Evolutionary conservation across 23 tunicate species (phyloP), one percentile per base, ranked within the genome.

Genomic region (Corella eumyota): DNA sequence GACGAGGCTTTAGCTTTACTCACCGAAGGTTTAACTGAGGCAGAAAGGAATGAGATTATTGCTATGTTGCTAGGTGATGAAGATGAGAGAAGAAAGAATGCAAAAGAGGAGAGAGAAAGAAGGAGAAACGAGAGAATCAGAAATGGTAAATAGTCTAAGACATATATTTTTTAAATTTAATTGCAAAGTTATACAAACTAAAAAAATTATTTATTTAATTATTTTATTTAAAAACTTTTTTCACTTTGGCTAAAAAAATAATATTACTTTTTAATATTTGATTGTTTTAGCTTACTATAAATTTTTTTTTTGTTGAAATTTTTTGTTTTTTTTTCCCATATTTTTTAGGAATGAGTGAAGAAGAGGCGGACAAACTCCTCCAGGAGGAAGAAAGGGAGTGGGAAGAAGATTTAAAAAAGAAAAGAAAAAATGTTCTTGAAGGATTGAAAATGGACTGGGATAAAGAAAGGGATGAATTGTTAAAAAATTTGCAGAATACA

Each of bases 1-100:
- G 94, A 74, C 20, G 82, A 84, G 25, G 94, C 94, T 24, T 60
- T 65, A 3, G 76, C 64, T 19, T 65, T 84, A 20, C 76, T 84
- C 0, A 65, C 72, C 29, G 85, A 86, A 52, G 75, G 75, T 0
- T 30, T 77, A 64, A 17, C 67, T 35, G 60, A 77, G 34, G 73
- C 73, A 32, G 50, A 77, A 31, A 61, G 52, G 31, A 67, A 86
- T 27, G 77, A 61, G 30, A 4, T 77, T 3, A 48, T 71, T 22
- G 52, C 65, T 6, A 22, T 60, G 53, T 66, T 77, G 40, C 68
- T 77, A 2, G 75, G 75, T 19, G 95, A 70, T 25, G 69, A 3
- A 49, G 71, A 69, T 2, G 73, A 64, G 67, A 77, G 70, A 58
- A 77, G 66, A 50, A 86, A 64, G 71, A 37, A 36, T 4, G 80